Evolutionary conservation across 2,797 vertebrate genomes (phyloP), one percentile per base, ranked within the genome.

Genomic region (Netta rufina): DNA sequence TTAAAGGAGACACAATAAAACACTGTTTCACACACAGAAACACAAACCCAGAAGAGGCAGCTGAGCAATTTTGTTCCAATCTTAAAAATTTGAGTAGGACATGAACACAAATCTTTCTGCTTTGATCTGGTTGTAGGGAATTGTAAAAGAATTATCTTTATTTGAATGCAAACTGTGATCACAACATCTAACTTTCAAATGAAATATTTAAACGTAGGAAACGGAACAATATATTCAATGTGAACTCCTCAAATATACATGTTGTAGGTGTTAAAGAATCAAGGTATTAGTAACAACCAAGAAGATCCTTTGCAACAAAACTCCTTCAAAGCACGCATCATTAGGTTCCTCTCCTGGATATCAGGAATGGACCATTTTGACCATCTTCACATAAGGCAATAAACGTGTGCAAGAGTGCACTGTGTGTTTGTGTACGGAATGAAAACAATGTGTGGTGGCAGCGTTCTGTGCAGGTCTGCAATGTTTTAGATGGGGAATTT

Each of bases 331-430:
- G 97, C 98, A 43, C 97, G 95, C 41, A 89, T 99, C 69, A 73
- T 97, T 90, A 97, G 97, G 84, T 97, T 98, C 61, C 97, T 99
- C 92, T 97, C 83, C 94, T 99, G 99, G 98, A 96, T 99, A 25
- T 84, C 95, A 54, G 97, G 98, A 88, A 90, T 97, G 64, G 97
- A 96, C 90, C 95, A n/a, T 87, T 95, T 98, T 66, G 97, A 98
- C 86, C 97, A 95, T 82, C 98, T 98, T 83, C 97, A 93, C 71
- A 98, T 97, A 98, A 99, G 99, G 99, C 99, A 99, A 98, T 98
- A 93, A 97, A 95, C 86, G 96, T 95, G 97, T 53, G 92, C 95
- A 25, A 18, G 10, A 76, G 98, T 90, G 81, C 97, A 97, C 96
- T 58, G 95, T 97, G 94, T 95, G 96, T 92, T 66, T 67, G 77